Conservation (phyloP, 64 coral and sea anemone species). For the Pocillopora verrucosa region DNA sequence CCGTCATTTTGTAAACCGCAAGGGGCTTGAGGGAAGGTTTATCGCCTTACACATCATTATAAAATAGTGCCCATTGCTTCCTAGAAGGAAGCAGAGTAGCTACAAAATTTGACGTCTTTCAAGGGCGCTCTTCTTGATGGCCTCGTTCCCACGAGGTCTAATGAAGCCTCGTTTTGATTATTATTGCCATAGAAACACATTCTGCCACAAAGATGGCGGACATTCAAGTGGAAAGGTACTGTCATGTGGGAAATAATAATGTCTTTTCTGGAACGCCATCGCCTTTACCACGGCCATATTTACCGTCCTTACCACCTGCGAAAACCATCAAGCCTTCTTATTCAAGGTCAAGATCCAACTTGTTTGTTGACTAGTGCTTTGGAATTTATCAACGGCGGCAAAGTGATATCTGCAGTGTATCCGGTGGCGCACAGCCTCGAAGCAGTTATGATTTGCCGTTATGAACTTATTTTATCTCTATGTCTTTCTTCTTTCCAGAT, state of each 20-base stretch:
- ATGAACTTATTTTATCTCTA: conserved; percentile 20
- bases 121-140: too few relatives aligned
- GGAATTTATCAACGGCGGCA: not conserved
- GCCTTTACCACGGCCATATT: conserved; percentile 66
- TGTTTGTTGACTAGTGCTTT: not conserved
- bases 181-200: conserved; percentile 10
- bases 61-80: too few relatives aligned
- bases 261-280: conserved; percentile 62
- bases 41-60: too few relatives aligned
- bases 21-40: too few relatives aligned
- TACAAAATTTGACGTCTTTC: too few relatives aligned
- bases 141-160: not conserved
- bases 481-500: conserved; percentile 28
- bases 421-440: not conserved
- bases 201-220: conserved; percentile 60
- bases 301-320: conserved; percentile 61
- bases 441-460: not conserved
- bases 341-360: conserved; percentile 43
- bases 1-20: too few relatives aligned
- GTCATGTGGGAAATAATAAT: conserved; percentile 38
- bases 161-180: not conserved
- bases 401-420: not conserved
- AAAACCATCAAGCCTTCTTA: conserved; percentile 74
- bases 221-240: conserved; percentile 36
- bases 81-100: too few relatives aligned